Conservation (phyloP, 2,888 invertebrate genomes). For the Panorpa germanica region DNA sequence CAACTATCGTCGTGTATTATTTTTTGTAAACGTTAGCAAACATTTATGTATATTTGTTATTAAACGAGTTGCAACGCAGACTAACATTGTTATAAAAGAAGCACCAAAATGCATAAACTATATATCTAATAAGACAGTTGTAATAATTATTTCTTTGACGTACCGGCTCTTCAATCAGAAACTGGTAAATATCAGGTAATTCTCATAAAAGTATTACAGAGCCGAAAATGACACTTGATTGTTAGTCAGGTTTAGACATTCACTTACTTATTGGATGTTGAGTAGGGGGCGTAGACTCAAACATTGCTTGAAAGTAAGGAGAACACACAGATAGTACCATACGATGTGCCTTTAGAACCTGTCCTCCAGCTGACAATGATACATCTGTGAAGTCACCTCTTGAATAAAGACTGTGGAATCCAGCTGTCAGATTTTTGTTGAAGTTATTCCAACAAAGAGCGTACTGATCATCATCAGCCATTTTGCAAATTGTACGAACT, state of each 20-base stretch:
- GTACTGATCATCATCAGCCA: slow-evolving; percentile 56
- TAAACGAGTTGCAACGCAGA: no score
- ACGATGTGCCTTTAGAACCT: slow-evolving; percentile 50
- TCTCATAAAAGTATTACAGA: no score
- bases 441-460: slow-evolving; percentile 61
- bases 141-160: no score
- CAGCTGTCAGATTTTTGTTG: slow-evolving; percentile 51
- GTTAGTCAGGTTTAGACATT: no score
- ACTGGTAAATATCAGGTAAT: no score
- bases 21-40: no score
- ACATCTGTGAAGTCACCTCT: slow-evolving; percentile 51
- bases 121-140: background rate
- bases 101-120: slow-evolving; percentile 1
- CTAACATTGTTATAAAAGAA: background rate
- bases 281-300: slow-evolving; percentile 44
- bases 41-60: no score
- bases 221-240: no score
- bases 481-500: no score
- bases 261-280: slow-evolving; percentile 44
- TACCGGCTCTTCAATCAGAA: no score
- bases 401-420: slow-evolving; percentile 49
- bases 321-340: slow-evolving; percentile 53
- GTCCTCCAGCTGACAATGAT: slow-evolving; percentile 49
- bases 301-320: slow-evolving; percentile 54
- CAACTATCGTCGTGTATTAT: background rate